Percentiles rank a stretch among this genome's conserved stretches.
Conservation (phyloP, 2,888 invertebrate species). For the Plagodis pulveraria region DNA sequence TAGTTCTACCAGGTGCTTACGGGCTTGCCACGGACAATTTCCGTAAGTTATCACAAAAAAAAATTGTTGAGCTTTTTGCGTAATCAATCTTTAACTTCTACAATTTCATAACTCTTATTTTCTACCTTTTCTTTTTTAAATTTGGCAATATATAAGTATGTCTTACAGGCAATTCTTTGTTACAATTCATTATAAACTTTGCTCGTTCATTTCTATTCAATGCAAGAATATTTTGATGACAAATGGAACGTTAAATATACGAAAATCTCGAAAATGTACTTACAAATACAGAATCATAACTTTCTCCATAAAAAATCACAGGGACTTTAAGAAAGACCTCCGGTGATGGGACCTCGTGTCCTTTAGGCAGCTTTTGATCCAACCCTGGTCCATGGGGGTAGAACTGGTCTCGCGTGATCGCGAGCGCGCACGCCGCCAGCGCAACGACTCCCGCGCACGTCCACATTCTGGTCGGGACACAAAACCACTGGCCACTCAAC, state of each 20-base stretch:
- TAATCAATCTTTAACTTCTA: no score
- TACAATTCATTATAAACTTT: no score
- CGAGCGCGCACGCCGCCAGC: conserved; percentile 61
- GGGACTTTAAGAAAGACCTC: conserved; percentile 89
- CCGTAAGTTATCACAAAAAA: no score
- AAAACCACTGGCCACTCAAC: conserved; percentile 50
- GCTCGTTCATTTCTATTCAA: no score
- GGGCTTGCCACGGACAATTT: no score
- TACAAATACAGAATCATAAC: conserved; percentile 91
- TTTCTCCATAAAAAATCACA: conserved; percentile 91
- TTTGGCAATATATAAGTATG: no score
- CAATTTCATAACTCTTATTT: no score
- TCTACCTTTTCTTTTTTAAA: no score
- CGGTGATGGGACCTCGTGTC: conserved; percentile 87
- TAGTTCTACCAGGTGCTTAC: no score
- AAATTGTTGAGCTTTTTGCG: no score
- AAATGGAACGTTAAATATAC: no score
- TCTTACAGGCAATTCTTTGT: no score
- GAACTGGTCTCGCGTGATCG: conserved; percentile 82
- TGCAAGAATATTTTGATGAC: conserved; percentile 2
- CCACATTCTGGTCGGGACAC: conserved; percentile 64
- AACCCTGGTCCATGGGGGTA: conserved; percentile 85
- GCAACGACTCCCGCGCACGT: conserved; percentile 69
- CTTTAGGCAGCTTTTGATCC: conserved; percentile 82
- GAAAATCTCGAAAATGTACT: conserved; percentile 86